A percentile compares a stretch with the other conserved stretches of the same genome.
Evolutionary conservation across 2,797 vertebrate genomes (phyloP).

Genomic region (Bothrops alternatus): DNA sequence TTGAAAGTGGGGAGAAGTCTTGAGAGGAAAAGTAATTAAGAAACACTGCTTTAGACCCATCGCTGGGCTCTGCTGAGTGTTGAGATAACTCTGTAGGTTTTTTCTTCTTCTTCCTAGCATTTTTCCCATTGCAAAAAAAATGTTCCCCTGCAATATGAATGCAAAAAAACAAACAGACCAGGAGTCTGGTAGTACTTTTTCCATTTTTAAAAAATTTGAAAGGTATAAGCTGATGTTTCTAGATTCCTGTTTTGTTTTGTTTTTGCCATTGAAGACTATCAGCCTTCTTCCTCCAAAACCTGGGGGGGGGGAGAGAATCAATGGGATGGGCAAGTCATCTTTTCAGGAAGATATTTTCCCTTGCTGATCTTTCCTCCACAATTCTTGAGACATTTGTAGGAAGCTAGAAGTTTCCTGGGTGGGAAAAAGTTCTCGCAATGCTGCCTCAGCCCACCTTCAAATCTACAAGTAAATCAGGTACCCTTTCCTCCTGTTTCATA

Average conservation of each 20-base stretch:
- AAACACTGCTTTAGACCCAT: background rate
- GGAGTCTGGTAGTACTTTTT: background rate
- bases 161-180: background rate
- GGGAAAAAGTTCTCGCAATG: fast-evolving
- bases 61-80: background rate
- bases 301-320: too few species aligned
- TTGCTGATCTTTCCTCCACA: background rate
- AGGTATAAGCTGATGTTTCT: background rate
- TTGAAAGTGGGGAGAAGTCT: background rate
- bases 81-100: too few species aligned
- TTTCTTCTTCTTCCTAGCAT: background rate
- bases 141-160: background rate
- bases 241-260: background rate
- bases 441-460: background rate
- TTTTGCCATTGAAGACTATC: background rate
- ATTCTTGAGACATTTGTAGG: background rate
- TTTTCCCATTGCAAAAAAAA: background rate
- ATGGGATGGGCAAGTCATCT: background rate
- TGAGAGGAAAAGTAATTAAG: background rate
- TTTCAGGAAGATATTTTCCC: background rate
- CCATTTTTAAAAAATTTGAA: background rate
- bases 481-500: background rate
- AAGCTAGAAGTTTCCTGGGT: background rate
- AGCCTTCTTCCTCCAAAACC: background rate
- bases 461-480: background rate